Evolutionary conservation across 2,797 vertebrate genomes (phyloP), one percentile per base, ranked within the genome.

Genomic region (Meda fulgida): DNA sequence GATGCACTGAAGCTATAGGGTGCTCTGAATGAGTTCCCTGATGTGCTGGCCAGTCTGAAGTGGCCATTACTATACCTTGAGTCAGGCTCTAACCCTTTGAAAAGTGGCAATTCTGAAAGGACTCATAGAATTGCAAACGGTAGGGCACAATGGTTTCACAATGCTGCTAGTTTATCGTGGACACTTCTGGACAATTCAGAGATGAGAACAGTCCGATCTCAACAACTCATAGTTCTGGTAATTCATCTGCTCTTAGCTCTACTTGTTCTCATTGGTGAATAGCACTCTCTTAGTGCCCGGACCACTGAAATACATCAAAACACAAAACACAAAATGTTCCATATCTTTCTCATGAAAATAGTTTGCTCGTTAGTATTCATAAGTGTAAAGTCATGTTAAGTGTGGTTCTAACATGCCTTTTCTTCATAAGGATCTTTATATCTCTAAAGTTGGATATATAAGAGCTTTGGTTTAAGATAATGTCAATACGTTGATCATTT

Each of bases 31-130:
- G 9, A 60, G 69, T 63, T 82, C 26, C 53, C 53, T 23, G 26
- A n/a, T 58, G 69, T 70, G 65, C 46, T 36, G 31, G 36, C 78
- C 31, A 55, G 51, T 34, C 40, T 73, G 19, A 72, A 72, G 80
- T 31, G 80, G 7, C 53, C 13, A n/a, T 82, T 46, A 72, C n/a
- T 29, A 31, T 21, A 29, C 26, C 48, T 82, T 34, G 51, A 82
- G 31, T 43, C 55, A 43, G 6, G 46, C 46, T 34, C 36, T 48
- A 67, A 80, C 78, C 78, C 31, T 80, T 58, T 38, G 38, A 78
- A 73, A 72, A 73, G 55, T 29, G 36, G n/a, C 69, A 73, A 43
- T 81, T 81, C 18, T 81, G 34, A 58, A 60, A 60, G 71, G 46
- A 34, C 71, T 51, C 71, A 7, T 31, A 21, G 26, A 77, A 60